These are phyloP conservation scores for Schizopygopsis malacanthus DNA, from an alignment of 2,797 vertebrate genomes.

Conservation along the genomic window DNA sequence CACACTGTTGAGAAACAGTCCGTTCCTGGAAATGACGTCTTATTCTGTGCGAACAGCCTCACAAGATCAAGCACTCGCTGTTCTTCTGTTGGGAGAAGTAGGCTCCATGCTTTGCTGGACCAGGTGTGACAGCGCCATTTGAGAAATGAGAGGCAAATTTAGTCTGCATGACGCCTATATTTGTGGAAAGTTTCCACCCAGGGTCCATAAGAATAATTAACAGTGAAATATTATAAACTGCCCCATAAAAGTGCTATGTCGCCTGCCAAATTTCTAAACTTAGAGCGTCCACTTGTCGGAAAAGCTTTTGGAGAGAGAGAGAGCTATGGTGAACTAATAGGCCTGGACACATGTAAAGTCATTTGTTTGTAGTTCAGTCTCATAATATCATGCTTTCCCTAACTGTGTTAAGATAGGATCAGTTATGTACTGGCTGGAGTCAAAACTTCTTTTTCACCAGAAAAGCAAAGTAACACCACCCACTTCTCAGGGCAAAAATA, in stretches of 20 bases:
- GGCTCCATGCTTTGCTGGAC: conserved; percentile 48
- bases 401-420: conserved; percentile 40
- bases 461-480: background rate
- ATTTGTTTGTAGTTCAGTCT: conserved; percentile 47
- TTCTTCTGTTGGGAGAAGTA: conserved; percentile 56
- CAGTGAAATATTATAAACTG: conserved; percentile 76
- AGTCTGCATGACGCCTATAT: conserved; percentile 62
- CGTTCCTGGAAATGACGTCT: conserved; percentile 36
- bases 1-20: background rate
- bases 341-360: conserved; percentile 53
- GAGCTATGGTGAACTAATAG: conserved; percentile 45
- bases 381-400: conserved; percentile 27
- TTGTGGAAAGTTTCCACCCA: conserved; percentile 67
- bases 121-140: conserved; percentile 58
- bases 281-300: conserved; percentile 51
- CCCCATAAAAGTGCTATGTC: conserved; percentile 61
- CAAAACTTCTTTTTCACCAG: conserved; percentile 17
- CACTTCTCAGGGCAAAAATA: background rate
- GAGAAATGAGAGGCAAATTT: conserved; percentile 71
- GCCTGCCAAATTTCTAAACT: conserved; percentile 66
- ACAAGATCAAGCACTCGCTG: conserved; percentile 2
- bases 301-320: conserved; percentile 33
- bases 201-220: conserved; percentile 72
- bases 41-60: conserved; percentile 21
- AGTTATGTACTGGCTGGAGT: conserved; percentile 18